These are phyloP conservation scores for Knipowitschia caucasica DNA, from an alignment of 2,797 vertebrate genomes.

Conservation along the genomic window DNA sequence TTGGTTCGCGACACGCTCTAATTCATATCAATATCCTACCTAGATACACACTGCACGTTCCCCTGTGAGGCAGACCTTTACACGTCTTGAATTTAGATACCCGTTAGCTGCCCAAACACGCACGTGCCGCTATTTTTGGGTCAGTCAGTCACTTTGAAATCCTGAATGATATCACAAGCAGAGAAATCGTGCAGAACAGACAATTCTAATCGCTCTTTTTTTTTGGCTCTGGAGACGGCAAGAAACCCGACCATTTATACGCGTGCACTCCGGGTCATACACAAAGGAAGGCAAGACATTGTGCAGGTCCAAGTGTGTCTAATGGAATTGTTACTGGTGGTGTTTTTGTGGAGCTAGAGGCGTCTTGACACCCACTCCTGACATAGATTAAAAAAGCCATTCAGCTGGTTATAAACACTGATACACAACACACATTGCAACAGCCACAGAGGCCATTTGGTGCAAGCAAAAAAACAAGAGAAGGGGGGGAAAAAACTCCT, in stretches of 20 bases:
- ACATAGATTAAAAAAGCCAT: constrained; percentile 52
- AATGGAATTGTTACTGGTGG: constrained; percentile 41
- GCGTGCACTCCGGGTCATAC: constrained; percentile 1
- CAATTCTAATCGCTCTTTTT: not conserved
- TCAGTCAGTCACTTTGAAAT: not conserved
- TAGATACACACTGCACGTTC: not conserved
- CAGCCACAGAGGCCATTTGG: constrained; percentile 18
- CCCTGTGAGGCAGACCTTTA: not conserved
- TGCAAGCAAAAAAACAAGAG: constrained; percentile 4
- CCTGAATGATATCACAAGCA: not conserved
- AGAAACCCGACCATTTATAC: not conserved
- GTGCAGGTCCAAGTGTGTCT: constrained; percentile 21
- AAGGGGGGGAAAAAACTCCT: not conserved
- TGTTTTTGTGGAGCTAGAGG: constrained; percentile 40
- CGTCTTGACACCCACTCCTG: constrained; percentile 31
- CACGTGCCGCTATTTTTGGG: not conserved
- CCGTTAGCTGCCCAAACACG: not conserved
- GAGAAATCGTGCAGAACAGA: constrained; percentile 1
- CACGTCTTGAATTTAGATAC: not conserved
- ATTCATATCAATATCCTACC: not conserved
- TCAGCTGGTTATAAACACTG: constrained; percentile 32
- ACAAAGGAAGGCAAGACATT: not conserved
- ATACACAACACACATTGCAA: constrained; percentile 25
- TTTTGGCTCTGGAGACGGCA: not conserved
- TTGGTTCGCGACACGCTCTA: not conserved